Base-by-base conservation (phyloP, 2,888 invertebrate genomes). In the Conistra vaccinii region DNA sequence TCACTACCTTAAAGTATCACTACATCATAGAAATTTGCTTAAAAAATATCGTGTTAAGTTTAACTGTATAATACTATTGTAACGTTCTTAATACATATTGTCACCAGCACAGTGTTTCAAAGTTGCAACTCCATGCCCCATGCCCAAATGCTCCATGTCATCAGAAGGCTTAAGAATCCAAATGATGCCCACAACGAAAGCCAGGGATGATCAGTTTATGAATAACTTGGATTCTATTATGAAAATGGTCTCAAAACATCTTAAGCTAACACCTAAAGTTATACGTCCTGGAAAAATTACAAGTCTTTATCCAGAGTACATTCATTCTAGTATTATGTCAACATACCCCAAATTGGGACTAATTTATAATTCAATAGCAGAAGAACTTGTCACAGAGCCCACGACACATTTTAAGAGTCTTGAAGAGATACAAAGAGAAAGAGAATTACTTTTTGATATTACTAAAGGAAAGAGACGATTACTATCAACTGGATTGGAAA, bases 91-190 rank as follows among this genome's bases (percentile, higher is more conserved):
- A 76, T 80, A 61, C 61, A 69, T 77, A 67, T 83, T 83, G 67
- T 29, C 62, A 63, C 72, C 85, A 83, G 83, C 66, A 69, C 83
- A 78, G 73, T 10, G 17, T 48, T 14, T 29, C 0, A 58, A 32
- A 60, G 2, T 23, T 3, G 1, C 1, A 53, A 0, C 1, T 29
- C 1, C 32, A 58, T 1, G 4, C 0, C 0, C 9, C 17, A 17
- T 1, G 20, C n/a, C n/a, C n/a, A n/a, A n/a, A n/a, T 1, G 4
- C 0, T 0, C 9, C 17, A 17, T 1, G 20, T 0, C 1, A 58
- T 67, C 89, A 12, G 91, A 92, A 84, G 92, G 90, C 2, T 75
- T 92, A 14, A 74, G 87, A 73, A 81, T 92, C 17, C 87, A 92
- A 84, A 6, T 89, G 1, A 78, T 75, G 12, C 88, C 90, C 0